Evolutionary conservation across 2,797 vertebrate genomes (phyloP).

Genomic region (Lycodopsis pacificus): DNA sequence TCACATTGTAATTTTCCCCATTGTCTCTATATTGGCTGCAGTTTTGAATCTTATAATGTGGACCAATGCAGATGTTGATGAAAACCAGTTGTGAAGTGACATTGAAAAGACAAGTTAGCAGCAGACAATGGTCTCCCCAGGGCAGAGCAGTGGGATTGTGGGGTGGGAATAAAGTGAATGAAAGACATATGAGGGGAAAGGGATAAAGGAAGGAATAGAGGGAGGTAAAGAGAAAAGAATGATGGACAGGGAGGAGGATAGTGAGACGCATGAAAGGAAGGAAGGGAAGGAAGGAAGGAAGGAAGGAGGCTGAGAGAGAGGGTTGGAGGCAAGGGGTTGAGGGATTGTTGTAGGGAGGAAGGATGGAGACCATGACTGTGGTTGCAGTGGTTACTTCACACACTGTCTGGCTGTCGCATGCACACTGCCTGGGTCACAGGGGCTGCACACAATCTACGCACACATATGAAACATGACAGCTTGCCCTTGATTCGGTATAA

Average conservation of each 20-base stretch:
- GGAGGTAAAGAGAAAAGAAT: slow-evolving; percentile 4
- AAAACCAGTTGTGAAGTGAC: slow-evolving; percentile 49
- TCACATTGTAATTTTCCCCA: neutral
- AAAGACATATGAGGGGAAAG: slow-evolving; percentile 18
- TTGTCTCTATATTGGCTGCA: slow-evolving; percentile 11
- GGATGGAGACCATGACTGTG: slow-evolving; percentile 57
- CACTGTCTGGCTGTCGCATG: slow-evolving; percentile 71
- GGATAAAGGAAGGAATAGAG: slow-evolving; percentile 2
- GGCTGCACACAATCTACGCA: slow-evolving; percentile 39
- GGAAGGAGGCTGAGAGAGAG: neutral
- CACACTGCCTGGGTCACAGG: slow-evolving; percentile 61
- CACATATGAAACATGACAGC: slow-evolving; percentile 50
- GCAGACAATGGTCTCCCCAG: slow-evolving; percentile 25
- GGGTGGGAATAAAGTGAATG: slow-evolving; percentile 22
- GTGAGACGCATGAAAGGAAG: slow-evolving; percentile 5
- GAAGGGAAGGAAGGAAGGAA: neutral
- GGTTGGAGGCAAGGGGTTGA: slow-evolving; percentile 27
- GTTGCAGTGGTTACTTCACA: slow-evolving; percentile 72
- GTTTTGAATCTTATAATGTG: slow-evolving; percentile 1
- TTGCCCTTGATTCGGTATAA: slow-evolving; percentile 48
- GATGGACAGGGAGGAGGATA: slow-evolving; percentile 7
- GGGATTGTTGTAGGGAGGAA: slow-evolving; percentile 34
- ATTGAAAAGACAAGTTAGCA: slow-evolving; percentile 41
- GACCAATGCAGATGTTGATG: slow-evolving; percentile 32
- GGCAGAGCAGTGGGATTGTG: slow-evolving; percentile 9